Percentiles rank a stretch among this genome's conserved stretches.
Evolutionary conservation across 2,797 vertebrate genomes (phyloP).

Genomic region (Alosa sapidissima): DNA sequence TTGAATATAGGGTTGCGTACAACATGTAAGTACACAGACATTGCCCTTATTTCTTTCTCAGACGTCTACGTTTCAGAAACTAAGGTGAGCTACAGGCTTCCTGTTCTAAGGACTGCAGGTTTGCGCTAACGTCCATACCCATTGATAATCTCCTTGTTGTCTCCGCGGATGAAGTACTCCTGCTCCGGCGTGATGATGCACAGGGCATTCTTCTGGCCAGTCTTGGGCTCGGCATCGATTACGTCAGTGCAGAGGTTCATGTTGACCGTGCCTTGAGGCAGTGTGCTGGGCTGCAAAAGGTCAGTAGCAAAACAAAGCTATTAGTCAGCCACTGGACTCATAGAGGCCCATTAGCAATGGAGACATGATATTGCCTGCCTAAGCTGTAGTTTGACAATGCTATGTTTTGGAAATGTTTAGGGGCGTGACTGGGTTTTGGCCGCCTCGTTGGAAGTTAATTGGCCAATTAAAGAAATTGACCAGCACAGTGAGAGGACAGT

Average conservation of each 20-base stretch:
- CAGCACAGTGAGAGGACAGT: background rate
- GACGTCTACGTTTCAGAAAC: no score
- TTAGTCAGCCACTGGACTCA: background rate
- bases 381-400: background rate
- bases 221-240: conserved; percentile 79
- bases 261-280: conserved; percentile 83
- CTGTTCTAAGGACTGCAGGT: no score
- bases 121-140: conserved; percentile 60
- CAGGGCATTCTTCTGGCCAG: conserved; percentile 82
- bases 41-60: background rate
- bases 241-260: conserved; percentile 82
- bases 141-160: conserved; percentile 82
- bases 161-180: conserved; percentile 82
- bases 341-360: background rate
- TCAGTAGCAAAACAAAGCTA: background rate
- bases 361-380: background rate
- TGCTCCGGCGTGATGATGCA: conserved; percentile 81
- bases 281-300: conserved; percentile 74
- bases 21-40: background rate
- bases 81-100: background rate
- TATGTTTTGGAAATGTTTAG: background rate
- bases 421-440: background rate
- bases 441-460: conserved; percentile 5
- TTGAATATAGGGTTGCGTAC: background rate
- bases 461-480: conserved; percentile 7